Evolutionary conservation across 92 coral and sea anemone genomes (phyloP).

Genomic region (Palythoa caribaeorum): DNA sequence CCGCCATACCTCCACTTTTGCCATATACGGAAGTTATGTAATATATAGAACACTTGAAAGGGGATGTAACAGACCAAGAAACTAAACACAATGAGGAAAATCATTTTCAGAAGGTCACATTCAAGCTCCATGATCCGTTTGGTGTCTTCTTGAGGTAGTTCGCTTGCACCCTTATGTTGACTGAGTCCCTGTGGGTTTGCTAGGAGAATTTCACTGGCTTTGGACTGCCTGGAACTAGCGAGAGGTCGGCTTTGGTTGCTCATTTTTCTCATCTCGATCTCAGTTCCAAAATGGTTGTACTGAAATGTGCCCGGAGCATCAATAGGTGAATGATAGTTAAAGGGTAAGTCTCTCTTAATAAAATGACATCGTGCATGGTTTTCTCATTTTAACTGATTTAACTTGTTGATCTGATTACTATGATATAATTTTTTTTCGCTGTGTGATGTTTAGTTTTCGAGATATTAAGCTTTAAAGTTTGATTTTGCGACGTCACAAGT

Average conservation of each 20-base stretch:
- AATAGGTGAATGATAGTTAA: neutral
- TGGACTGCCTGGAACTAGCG: neutral
- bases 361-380: neutral
- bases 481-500: no score
- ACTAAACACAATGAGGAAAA: constrained; percentile 22
- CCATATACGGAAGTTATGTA: constrained; percentile 40
- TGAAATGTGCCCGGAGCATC: neutral
- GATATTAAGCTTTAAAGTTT: no score
- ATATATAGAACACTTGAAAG: constrained; percentile 28
- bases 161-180: neutral
- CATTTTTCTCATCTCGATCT: neutral
- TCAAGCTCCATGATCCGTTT: constrained; percentile 30
- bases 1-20: constrained; percentile 38
- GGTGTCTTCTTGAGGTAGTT: neutral
- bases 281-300: neutral
- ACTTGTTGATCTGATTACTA: no score
- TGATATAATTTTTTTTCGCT: no score
- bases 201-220: neutral
- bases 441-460: no score
- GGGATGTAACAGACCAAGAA: constrained; percentile 44
- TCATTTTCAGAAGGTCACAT: constrained; percentile 36
- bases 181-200: neutral
- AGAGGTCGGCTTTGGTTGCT: neutral
- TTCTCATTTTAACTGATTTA: no score
- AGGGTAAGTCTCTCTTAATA: neutral